These are phyloP conservation scores for Miichthys miiuy DNA, from an alignment of 2,797 vertebrate genomes.

Conservation along the genomic window DNA sequence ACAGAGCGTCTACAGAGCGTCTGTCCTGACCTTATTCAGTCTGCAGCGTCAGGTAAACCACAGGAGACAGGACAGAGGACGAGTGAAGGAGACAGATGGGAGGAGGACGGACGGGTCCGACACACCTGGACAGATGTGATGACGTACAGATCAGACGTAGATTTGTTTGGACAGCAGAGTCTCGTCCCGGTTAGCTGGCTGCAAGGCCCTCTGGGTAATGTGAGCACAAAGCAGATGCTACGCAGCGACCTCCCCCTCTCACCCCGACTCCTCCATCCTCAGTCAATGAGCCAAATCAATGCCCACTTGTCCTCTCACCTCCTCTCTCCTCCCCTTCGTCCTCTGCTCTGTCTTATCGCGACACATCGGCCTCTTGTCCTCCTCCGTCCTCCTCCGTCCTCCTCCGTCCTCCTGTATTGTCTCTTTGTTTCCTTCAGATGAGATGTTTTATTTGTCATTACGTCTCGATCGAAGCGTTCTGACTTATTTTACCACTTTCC, in stretches of 20 bases:
- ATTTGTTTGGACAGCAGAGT: not conserved
- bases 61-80: too few species aligned
- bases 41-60: not conserved
- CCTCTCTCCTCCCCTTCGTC: not conserved
- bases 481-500: not conserved
- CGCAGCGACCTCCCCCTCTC: not conserved
- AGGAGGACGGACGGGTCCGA: not conserved
- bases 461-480: not conserved
- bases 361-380: not conserved
- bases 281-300: slow-evolving; percentile 53
- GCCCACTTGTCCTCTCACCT: slow-evolving; percentile 33
- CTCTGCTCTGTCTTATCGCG: not conserved
- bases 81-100: too few species aligned
- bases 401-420: too few species aligned
- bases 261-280: not conserved
- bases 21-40: not conserved
- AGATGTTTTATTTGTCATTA: not conserved
- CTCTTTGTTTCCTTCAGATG: not conserved
- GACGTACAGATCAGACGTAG: too few species aligned
- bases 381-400: not conserved
- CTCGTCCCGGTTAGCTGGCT: slow-evolving; percentile 15
- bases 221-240: slow-evolving; percentile 57
- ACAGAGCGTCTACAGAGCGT: too few species aligned
- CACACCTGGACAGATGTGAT: too few species aligned
- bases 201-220: slow-evolving; percentile 60